Percentiles rank a stretch among this genome's conserved stretches.
Conservation (phyloP, 2,113 vertebrate genomes). For the Hystrix brachyura region DNA sequence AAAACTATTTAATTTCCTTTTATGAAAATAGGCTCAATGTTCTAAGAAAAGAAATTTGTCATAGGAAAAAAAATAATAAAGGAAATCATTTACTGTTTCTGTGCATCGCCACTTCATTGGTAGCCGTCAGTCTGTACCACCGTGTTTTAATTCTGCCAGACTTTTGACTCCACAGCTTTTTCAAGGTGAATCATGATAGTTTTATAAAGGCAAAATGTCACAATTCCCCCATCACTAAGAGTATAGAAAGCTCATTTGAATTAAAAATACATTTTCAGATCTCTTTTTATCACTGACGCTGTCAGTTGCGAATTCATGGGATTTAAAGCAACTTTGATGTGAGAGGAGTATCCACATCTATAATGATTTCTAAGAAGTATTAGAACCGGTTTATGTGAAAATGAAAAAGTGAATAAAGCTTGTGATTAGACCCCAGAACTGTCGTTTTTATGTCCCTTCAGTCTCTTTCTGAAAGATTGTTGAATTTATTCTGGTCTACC, state of each 20-base stretch:
- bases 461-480: rapidly evolving
- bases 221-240: not conserved
- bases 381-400: not conserved
- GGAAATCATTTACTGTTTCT: not conserved
- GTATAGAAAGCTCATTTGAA: constrained; percentile 29
- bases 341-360: not conserved
- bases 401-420: not conserved
- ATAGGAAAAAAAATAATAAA: constrained; percentile 35
- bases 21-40: constrained; percentile 35
- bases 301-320: not conserved
- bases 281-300: not conserved
- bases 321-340: not conserved
- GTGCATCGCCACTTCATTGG: constrained; percentile 46
- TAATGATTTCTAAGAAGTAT: not conserved
- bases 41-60: constrained; percentile 46
- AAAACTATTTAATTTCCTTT: constrained; percentile 57
- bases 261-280: constrained; percentile 66
- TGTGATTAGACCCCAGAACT: not conserved
- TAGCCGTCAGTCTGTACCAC: constrained; percentile 6
- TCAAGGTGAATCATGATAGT: constrained; percentile 68
- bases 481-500: not conserved
- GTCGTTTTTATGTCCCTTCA: rapidly evolving
- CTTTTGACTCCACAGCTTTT: constrained; percentile 40
- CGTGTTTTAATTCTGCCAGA: constrained; percentile 33
- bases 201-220: constrained; percentile 27